Conservation (phyloP, 2,113 vertebrate genomes). For the Rhadina sibilatrix region DNA sequence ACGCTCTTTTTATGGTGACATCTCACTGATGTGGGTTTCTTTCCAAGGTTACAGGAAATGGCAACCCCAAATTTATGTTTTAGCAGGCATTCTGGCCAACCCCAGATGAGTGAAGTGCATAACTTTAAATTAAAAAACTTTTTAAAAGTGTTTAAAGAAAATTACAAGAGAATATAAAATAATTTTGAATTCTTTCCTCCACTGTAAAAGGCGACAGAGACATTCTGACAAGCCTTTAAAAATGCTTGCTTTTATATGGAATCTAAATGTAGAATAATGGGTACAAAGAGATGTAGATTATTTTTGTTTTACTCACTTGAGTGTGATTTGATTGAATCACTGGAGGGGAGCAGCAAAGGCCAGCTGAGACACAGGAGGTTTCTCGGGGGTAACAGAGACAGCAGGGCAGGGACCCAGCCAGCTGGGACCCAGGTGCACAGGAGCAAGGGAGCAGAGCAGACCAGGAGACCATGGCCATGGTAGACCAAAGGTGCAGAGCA, state of each 20-base stretch:
- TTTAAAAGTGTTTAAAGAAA: not conserved
- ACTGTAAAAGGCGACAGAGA: not conserved
- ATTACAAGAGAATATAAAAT: not conserved
- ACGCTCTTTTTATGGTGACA: not conserved
- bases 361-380: rapidly evolving
- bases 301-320: not conserved
- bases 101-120: not conserved
- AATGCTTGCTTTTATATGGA: not conserved
- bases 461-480: rapidly evolving
- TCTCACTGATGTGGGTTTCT: not conserved
- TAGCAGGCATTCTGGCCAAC: not conserved
- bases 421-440: rapidly evolving
- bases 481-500: rapidly evolving
- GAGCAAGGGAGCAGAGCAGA: not conserved
- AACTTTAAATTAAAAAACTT: not conserved
- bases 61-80: not conserved
- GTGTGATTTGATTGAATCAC: not conserved
- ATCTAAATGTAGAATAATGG: not conserved
- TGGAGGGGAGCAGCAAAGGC: not conserved
- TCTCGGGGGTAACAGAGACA: not conserved
- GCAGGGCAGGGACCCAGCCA: not conserved
- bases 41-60: not conserved
- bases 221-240: not conserved
- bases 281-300: not conserved
- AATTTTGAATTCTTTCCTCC: not conserved